These are phyloP conservation scores for Nasonia giraulti DNA, from an alignment of 1,140 invertebrate species.

Conservation along the genomic window DNA sequence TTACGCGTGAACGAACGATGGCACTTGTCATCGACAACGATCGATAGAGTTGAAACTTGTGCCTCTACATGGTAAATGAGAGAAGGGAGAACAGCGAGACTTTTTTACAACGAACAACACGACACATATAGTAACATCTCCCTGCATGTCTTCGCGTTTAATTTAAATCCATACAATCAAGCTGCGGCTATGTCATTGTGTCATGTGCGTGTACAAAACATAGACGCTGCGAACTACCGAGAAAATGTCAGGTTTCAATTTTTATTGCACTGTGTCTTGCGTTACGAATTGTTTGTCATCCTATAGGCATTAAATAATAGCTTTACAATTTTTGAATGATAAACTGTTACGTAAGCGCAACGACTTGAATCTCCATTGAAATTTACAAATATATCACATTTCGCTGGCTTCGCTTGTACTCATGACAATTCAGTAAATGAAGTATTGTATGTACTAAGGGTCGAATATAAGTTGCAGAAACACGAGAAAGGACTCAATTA, in stretches of 20 bases:
- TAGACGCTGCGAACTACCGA: neutral
- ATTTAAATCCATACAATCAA: too few species aligned
- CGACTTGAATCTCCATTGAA: neutral
- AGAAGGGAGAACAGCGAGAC: neutral
- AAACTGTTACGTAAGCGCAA: too few species aligned
- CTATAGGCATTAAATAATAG: neutral
- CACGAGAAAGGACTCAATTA: neutral
- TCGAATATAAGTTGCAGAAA: neutral
- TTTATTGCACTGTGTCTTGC: too few species aligned
- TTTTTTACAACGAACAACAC: neutral
- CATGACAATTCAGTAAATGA: neutral
- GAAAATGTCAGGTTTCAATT: too few species aligned
- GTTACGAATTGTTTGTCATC: too few species aligned
- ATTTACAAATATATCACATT: constrained; percentile 5
- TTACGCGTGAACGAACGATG: constrained; percentile 3
- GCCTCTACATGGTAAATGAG: neutral
- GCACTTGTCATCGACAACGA: neutral
- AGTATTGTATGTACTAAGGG: neutral
- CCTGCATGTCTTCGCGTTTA: too few species aligned
- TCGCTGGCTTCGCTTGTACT: neutral
- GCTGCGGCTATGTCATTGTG: too few species aligned
- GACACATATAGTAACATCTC: neutral
- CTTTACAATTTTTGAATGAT: neutral
- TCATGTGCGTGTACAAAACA: neutral
- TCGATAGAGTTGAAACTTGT: neutral